Base-by-base conservation (phyloP, 2,888 invertebrate genomes). In the Pristionchus entomophagus region DNA sequence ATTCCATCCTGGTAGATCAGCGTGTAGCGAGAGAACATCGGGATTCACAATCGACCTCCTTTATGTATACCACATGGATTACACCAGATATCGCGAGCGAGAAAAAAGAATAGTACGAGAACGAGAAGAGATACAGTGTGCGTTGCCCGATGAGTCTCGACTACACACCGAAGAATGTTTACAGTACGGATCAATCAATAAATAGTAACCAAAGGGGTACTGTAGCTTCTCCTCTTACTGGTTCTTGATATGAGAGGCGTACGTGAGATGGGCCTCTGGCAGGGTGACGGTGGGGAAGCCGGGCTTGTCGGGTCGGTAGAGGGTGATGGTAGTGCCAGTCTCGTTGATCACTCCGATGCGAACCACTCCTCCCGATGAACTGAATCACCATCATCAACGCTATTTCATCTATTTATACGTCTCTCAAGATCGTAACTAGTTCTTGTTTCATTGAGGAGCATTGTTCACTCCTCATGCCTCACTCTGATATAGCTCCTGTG, bases 311-410 rank as follows among this genome's bases (percentile, higher is more conserved):
- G 89, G 89, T 14, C 89, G 88, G 89, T 90, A 91, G 41, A 91
- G 90, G 84, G 91, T 91, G 84, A 88, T 82, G 59, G 84, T 86
- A 2, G 91, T 91, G 29, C 93, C 93, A 35, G 86, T 83, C 80
- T 89, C 87, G 86, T 93, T 90, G 86, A 93, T 89, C 14, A 89
- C 87, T 14, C 92, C 92, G 8, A 93, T 69, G 78, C 92, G 92
- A 51, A 92, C 89, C 53, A 93, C 91, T 86, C 93, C 93, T 83
- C 93, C 93, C 45, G 93, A 93, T 19, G 90, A 90, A 19, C 90
- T 91, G 80, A 81, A 89, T 45, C 0, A n/a, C n/a, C n/a, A n/a
- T n/a, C n/a, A n/a, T n/a, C n/a, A n/a, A n/a, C n/a, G n/a, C n/a
- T n/a, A n/a, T n/a, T n/a, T n/a, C n/a, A n/a, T n/a, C n/a, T n/a